These are phyloP conservation scores for Prosapia bicincta DNA, from an alignment of 2,888 invertebrate genomes.

Conservation along the genomic window DNA sequence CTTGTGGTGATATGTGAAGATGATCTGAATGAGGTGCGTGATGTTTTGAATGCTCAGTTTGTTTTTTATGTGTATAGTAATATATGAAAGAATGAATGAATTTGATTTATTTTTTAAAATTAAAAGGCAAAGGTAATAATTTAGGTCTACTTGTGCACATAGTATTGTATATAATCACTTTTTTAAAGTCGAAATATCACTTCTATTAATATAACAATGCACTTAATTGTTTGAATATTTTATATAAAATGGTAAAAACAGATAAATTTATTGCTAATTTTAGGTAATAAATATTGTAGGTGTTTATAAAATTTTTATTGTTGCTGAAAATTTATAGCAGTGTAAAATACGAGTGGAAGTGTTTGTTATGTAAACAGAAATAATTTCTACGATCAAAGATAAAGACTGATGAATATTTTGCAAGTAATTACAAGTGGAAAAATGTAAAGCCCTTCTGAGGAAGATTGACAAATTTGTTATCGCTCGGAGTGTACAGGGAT, in stretches of 20 bases:
- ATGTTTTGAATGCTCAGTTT: background rate
- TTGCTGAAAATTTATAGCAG: conserved; percentile 11
- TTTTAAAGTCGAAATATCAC: conserved; percentile 13
- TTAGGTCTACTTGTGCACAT: conserved; percentile 27
- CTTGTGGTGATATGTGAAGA: conserved; percentile 38
- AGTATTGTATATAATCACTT: conserved; percentile 24
- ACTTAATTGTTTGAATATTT: conserved; percentile 19
- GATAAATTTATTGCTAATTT: conserved; percentile 13
- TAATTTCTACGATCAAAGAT: background rate
- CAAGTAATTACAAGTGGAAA: background rate
- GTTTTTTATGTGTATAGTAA: background rate
- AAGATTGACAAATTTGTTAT: background rate
- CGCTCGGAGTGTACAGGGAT: conserved; percentile 13
- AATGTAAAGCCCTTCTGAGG: background rate
- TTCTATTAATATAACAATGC: background rate
- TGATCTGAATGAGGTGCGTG: conserved; percentile 4
- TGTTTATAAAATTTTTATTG: conserved; percentile 9
- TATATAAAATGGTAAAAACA: conserved; percentile 18
- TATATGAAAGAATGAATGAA: conserved; percentile 18
- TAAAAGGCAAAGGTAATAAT: conserved; percentile 7
- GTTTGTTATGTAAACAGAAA: background rate
- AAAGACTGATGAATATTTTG: background rate
- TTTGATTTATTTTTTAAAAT: conserved; percentile 19
- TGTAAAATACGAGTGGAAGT: too few relatives aligned
- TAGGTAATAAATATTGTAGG: conserved; percentile 1